A percentile compares a stretch with the other conserved stretches of the same genome.
Evolutionary conservation across 2,888 invertebrate species (phyloP).

Genomic region (Hydrotaea diabolus): DNA sequence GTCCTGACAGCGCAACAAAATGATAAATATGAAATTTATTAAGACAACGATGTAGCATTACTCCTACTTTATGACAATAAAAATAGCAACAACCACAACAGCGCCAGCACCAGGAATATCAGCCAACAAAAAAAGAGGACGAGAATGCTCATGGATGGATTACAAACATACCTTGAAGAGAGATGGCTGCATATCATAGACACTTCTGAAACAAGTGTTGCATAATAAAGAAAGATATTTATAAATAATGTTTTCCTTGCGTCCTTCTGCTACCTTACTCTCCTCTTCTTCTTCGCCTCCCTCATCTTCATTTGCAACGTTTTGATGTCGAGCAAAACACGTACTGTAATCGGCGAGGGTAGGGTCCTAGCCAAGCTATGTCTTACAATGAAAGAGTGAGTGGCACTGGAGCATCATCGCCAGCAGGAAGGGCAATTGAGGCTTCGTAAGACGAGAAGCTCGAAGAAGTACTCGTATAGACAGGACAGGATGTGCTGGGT

Average conservation of each 20-base stretch:
- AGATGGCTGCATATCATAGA: constrained; percentile 34
- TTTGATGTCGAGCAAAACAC: neutral
- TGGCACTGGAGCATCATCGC: neutral
- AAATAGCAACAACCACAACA: constrained; percentile 8
- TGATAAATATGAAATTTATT: constrained; percentile 40
- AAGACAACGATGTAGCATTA: constrained; percentile 32
- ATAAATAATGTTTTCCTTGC: constrained; percentile 52
- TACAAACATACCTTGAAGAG: constrained; percentile 34
- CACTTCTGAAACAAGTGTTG: constrained; percentile 60
- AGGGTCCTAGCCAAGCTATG: neutral
- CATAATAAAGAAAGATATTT: constrained; percentile 55
- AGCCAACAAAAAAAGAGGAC: constrained; percentile 16
- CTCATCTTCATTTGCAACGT: neutral
- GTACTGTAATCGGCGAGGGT: neutral
- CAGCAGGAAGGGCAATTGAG: neutral
- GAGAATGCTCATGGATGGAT: neutral
- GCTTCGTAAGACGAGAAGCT: neutral
- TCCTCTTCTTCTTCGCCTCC: neutral
- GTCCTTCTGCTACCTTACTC: constrained; percentile 37
- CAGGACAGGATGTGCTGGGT: neutral
- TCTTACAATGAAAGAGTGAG: constrained; percentile 1
- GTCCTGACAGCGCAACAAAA: neutral
- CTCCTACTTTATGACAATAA: constrained; percentile 10
- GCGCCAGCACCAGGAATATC: neutral
- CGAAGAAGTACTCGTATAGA: neutral